Evolutionary conservation across 2,888 invertebrate genomes (phyloP), one percentile per base, ranked within the genome.

Genomic region (Petrophora chlorosata): DNA sequence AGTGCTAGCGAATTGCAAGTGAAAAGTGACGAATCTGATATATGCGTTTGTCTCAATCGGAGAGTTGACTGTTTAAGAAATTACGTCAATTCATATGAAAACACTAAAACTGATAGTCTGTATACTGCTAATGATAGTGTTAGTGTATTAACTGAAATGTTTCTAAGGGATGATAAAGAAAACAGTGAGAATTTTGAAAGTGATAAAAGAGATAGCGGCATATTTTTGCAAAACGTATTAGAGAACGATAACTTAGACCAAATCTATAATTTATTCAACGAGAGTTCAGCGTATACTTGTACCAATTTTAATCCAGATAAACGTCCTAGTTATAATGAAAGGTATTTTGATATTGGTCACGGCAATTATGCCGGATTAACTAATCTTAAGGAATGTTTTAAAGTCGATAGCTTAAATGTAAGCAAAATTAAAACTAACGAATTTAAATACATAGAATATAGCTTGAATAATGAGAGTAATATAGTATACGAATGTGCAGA

Each of bases 1-100:
- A 19, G 30, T 39, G 26, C 10, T 29, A 42, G 13, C n/a, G 16
- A 29, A 5, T 13, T 30, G 9, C 3, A 25, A 32, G 10, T 35
- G 22, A 26, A 38, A 25, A 23, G 29, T 23, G 23, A 17, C 35
- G 28, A 8, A 7, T 5, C n/a, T 26, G 32, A 38, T 25, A 19
- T 23, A 16, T 30, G 26, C 36, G 29, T 29, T 29, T 34, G 8
- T 34, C 8, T 22, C 12, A 26, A 29, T 16, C 3, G 5, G 7
- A 34, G 8, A 17, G 22, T 8, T 12, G 4, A n/a, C 10, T 23
- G 25, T 9, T n/a, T 26, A 26, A 58, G 70, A 12, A 61, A 61
- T 41, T 58, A 58, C 39, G 70, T 71, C 59, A 71, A 70, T 71
- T 63, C 56, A 15, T 59, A 56, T 39, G 53, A 56, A 22, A 58